Conservation (phyloP, 2,888 invertebrate genomes). For the Yponomeuta plumbellus region DNA sequence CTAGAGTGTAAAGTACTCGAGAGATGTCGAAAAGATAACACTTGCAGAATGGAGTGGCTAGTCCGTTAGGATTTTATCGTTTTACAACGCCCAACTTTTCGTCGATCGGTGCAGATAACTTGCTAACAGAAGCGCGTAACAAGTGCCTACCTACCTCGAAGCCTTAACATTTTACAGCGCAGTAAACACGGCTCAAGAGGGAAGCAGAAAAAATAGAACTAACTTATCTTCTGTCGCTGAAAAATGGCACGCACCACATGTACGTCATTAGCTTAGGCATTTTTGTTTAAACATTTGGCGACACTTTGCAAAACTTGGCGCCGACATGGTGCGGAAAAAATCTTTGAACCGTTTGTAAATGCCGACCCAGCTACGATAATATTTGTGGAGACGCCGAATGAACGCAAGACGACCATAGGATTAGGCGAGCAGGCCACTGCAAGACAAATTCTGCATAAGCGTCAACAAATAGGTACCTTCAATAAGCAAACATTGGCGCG, state of each 20-base stretch:
- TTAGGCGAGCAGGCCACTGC: conserved; percentile 40
- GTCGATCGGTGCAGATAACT: not conserved
- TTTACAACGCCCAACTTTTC: not conserved
- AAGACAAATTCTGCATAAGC: not conserved
- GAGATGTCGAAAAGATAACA: conserved; percentile 31
- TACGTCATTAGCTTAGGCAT: conserved; percentile 63
- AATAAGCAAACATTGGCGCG: not conserved
- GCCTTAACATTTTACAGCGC: not conserved
- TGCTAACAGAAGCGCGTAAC: not conserved
- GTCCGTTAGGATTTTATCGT: conserved; percentile 1
- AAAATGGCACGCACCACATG: conserved; percentile 60
- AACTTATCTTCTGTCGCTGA: conserved; percentile 39
- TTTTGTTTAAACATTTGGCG: conserved; percentile 65
- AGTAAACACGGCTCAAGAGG: conserved; percentile 22
- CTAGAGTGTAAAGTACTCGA: conserved; percentile 32
- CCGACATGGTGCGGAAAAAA: conserved; percentile 41
- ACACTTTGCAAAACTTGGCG: conserved; percentile 63
- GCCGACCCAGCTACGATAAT: conserved; percentile 66
- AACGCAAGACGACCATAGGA: conserved; percentile 71
- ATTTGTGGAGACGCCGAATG: conserved; percentile 60
- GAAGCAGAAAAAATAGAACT: conserved; percentile 28
- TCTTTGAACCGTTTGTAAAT: conserved; percentile 40
- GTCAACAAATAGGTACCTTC: not conserved
- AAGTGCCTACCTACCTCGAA: conserved; percentile 11
- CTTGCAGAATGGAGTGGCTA: conserved; percentile 2